phyloP scores from a whole-genome alignment of 2,113 vertebrate species.

The Saiga tatarica region DNA sequence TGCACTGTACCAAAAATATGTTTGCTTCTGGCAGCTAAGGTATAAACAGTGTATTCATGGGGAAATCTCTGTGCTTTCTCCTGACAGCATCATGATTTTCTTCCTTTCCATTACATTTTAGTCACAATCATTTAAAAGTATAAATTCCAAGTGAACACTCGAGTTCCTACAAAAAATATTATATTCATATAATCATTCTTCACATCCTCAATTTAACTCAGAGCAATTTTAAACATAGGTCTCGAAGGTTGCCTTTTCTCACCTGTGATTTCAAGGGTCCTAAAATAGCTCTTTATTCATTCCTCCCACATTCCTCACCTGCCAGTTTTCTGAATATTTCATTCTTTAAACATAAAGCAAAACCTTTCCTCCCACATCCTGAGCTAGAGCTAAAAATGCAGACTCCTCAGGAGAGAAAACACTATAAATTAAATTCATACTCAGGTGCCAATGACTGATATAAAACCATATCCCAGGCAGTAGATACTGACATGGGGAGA shows the following conservation, averaged over 20 bases:
- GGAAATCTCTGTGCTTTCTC: not conserved
- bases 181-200: not conserved
- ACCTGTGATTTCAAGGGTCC: not conserved
- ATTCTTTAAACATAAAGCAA: conserved; percentile 10
- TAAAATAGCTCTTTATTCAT: conserved; percentile 1
- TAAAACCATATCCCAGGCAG: not conserved
- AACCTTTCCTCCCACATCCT: not conserved
- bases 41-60: not conserved
- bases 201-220: not conserved
- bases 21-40: not conserved
- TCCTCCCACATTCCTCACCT: conserved; percentile 36
- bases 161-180: not conserved
- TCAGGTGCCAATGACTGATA: conserved; percentile 10
- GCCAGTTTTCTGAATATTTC: conserved; percentile 30
- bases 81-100: not conserved
- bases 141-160: conserved; percentile 26
- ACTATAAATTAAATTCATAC: conserved; percentile 30
- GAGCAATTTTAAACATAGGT: not conserved
- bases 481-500: not conserved
- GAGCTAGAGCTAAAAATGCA: conserved; percentile 20
- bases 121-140: not conserved
- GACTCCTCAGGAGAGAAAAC: not conserved
- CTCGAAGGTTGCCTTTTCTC: not conserved
- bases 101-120: not conserved
- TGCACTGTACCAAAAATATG: not conserved